Base-by-base conservation (phyloP, 1,140 invertebrate species). In the Caerostris darwini region DNA sequence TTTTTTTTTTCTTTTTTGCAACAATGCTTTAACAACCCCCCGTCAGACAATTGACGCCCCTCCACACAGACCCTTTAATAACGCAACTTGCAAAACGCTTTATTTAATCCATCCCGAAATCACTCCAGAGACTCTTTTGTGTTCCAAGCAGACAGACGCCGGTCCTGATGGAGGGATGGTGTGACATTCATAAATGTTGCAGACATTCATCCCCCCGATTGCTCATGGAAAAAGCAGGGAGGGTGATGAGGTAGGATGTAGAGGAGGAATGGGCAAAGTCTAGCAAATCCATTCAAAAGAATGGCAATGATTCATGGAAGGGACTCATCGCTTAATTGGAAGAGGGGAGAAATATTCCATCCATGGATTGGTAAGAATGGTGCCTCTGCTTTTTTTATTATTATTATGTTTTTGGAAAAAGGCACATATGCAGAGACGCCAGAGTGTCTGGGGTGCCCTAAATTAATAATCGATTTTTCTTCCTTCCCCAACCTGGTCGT, bases 241-340 rank as follows among this genome's bases (percentile, higher is more conserved):
- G 56, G 82, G 56, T 7, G 82, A 7, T 67, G 7, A 3, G 64
- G 64, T 12, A n/a, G 64, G 64, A 67, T 12, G 12, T 8, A 81
- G 71, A 81, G 7, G 3, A 67, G 64, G 6, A 77, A 77, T 7
- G n/a, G 34, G n/a, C 12, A 77, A 8, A 54, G 53, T 50, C 54
- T 2, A 8, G 50, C 14, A 14, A 85, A 57, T 85, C 82, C 56
- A 57, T 85, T 59, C 82, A 59, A 14, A 85, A 77, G 71, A 34
- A 77, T 77, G 71, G 54, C 82, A 57, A 85, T 85, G 82, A 85
- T 85, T 85, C 82, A 85, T 85, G 10, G 82, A 85, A 34, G 8
- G 82, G 58, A 54, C 58, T 56, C 57, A 58, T 56, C 19, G 8
- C n/a, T 85, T 58, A 85, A 58, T 85, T 54, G 10, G 56, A 59